Evolutionary conservation across 2,113 vertebrate species (phyloP).

Genomic region (Tringa solitaria): DNA sequence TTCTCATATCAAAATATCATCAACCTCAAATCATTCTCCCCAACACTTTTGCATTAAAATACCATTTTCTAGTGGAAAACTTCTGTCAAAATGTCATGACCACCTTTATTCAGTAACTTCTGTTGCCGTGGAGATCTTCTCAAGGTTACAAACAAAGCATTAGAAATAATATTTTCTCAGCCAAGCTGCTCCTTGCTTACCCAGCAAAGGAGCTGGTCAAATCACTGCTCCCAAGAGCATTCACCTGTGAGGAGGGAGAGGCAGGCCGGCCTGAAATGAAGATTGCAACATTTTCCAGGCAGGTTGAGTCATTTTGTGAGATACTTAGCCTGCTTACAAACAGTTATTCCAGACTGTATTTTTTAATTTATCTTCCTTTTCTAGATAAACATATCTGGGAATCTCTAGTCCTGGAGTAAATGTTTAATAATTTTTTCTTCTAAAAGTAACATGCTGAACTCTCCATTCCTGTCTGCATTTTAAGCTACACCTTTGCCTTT

Average conservation of each 20-base stretch:
- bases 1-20: neutral
- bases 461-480: neutral
- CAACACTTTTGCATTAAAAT: neutral
- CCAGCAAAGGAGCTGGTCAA: neutral
- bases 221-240: neutral
- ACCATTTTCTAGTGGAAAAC: neutral
- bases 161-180: constrained; percentile 16
- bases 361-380: constrained; percentile 9
- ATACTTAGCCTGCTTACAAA: neutral
- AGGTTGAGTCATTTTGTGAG: neutral
- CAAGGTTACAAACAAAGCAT: constrained; percentile 11
- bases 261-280: neutral
- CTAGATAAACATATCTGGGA: neutral
- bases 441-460: neutral
- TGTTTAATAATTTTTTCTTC: neutral
- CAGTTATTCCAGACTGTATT: neutral
- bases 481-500: neutral
- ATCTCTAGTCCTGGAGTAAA: neutral
- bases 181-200: neutral
- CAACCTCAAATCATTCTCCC: neutral
- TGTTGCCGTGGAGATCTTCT: neutral
- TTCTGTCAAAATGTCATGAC: neutral
- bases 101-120: neutral
- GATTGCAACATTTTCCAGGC: neutral
- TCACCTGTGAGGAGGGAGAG: neutral